Conservation (phyloP, 2,888 invertebrate genomes). For the Stenodera caucasica region DNA sequence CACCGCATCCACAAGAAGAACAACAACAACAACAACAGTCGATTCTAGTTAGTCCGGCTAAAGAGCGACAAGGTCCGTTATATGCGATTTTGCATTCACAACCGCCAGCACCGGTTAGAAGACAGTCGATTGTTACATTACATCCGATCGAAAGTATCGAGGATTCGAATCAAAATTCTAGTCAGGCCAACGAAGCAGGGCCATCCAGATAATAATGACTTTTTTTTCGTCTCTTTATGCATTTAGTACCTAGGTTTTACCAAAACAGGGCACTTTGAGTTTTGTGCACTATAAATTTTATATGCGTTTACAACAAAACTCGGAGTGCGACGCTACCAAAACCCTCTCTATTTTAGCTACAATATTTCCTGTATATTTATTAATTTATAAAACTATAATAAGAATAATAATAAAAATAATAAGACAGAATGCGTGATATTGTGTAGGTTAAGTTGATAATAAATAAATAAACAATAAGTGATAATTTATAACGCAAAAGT, state of each 20-base stretch:
- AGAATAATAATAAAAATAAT: conserved; percentile 22
- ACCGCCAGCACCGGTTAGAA: conserved; percentile 44
- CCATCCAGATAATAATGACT: conserved; percentile 43
- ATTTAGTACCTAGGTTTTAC: conserved; percentile 32
- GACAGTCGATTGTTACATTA: conserved; percentile 54
- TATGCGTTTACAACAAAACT: conserved; percentile 13
- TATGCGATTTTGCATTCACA: conserved; percentile 54
- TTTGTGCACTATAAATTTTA: conserved; percentile 6
- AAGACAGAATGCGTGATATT: conserved; percentile 41
- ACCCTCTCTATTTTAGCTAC: conserved; percentile 26
- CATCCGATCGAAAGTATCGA: conserved; percentile 49
- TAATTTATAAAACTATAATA: conserved; percentile 11
- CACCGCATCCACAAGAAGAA: too few species aligned
- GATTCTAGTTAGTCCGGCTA: conserved; percentile 49
- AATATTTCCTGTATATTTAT: conserved; percentile 27
- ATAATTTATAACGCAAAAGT: conserved; percentile 44
- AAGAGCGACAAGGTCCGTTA: conserved; percentile 50
- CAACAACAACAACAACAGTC: conserved; percentile 35
- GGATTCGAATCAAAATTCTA: conserved; percentile 30
- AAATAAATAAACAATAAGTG: conserved; percentile 41
- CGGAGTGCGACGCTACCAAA: conserved; percentile 29
- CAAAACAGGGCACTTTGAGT: conserved; percentile 27
- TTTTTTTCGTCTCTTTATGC: conserved; percentile 28
- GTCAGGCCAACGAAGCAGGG: conserved; percentile 40
- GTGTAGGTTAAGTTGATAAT: conserved; percentile 29